phyloP scores from a whole-genome alignment of 2,888 invertebrate species.

The Dione juno region DNA sequence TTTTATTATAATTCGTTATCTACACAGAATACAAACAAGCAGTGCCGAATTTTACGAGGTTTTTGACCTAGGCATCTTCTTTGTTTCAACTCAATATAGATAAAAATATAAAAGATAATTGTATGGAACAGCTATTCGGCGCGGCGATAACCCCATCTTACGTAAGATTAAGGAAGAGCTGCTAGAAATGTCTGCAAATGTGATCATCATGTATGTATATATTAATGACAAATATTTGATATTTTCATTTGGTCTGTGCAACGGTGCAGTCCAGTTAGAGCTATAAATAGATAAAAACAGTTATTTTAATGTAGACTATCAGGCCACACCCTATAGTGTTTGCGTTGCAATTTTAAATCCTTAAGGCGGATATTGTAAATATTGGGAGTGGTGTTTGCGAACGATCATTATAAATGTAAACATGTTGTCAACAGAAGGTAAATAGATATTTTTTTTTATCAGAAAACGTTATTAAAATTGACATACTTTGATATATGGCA shows the following conservation, averaged over 20 bases:
- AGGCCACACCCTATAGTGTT: constrained; percentile 41
- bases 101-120: constrained; percentile 62
- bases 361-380: constrained; percentile 39
- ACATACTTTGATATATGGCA: constrained; percentile 2
- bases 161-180: constrained; percentile 42
- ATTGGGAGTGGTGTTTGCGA: constrained; percentile 40
- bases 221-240: constrained; percentile 29
- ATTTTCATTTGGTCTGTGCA: constrained; percentile 35
- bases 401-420: constrained; percentile 32
- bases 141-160: constrained; percentile 60
- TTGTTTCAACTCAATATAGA: constrained; percentile 56
- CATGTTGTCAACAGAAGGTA: constrained; percentile 28
- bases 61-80: constrained; percentile 65
- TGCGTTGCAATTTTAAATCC: constrained; percentile 29
- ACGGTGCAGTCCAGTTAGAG: constrained; percentile 33
- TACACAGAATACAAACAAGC: constrained; percentile 48
- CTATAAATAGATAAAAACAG: constrained; percentile 39
- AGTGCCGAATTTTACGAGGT: constrained; percentile 64
- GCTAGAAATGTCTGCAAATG: constrained; percentile 35
- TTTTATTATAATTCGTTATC: constrained; percentile 47
- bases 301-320: constrained; percentile 37
- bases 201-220: constrained; percentile 10
- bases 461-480: not conserved
- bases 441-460: constrained; percentile 18
- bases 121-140: constrained; percentile 53